A percentile compares a stretch with the other conserved stretches of the same genome.
Evolutionary conservation across 2,888 invertebrate species (phyloP).

Genomic region (Sisyra terminalis): DNA sequence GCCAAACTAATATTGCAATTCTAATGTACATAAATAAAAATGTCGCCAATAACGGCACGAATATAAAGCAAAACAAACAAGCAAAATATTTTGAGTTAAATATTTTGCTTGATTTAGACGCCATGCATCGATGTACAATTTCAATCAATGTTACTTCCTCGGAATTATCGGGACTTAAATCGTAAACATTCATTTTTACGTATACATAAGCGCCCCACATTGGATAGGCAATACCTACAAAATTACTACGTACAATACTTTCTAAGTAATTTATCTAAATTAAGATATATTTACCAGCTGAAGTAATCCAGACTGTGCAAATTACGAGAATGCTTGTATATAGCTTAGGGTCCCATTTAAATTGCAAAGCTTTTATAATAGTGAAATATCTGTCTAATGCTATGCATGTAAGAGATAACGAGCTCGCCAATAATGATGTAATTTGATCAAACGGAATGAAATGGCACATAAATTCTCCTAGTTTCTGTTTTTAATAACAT

Average conservation of each 20-base stretch:
- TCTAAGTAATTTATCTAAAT: background rate
- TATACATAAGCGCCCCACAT: slow-evolving; percentile 24
- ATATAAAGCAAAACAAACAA: slow-evolving; percentile 23
- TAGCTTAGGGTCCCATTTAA: slow-evolving; percentile 28
- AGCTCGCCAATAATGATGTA: slow-evolving; percentile 31
- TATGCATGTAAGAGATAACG: slow-evolving; percentile 33
- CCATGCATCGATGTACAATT: slow-evolving; percentile 18
- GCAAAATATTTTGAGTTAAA: slow-evolving; percentile 18
- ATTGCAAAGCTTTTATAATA: slow-evolving; percentile 26
- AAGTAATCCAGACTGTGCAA: slow-evolving; percentile 24
- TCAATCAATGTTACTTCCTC: slow-evolving; percentile 19
- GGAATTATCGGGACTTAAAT: slow-evolving; percentile 9
- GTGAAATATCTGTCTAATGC: slow-evolving; percentile 37
- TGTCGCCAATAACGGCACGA: slow-evolving; percentile 28
- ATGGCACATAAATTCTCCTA: slow-evolving; percentile 31
- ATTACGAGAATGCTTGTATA: slow-evolving; percentile 22
- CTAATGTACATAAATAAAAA: slow-evolving; percentile 33
- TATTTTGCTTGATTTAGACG: slow-evolving; percentile 15
- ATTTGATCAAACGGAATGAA: slow-evolving; percentile 33
- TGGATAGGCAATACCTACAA: slow-evolving; percentile 26
- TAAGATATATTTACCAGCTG: slow-evolving; percentile 19
- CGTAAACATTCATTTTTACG: background rate
- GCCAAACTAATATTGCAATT: slow-evolving; percentile 33
- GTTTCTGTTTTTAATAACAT: slow-evolving; percentile 20
- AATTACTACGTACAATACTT: background rate